Conservation (phyloP, 2,888 invertebrate species). For the Sipha maydis region DNA sequence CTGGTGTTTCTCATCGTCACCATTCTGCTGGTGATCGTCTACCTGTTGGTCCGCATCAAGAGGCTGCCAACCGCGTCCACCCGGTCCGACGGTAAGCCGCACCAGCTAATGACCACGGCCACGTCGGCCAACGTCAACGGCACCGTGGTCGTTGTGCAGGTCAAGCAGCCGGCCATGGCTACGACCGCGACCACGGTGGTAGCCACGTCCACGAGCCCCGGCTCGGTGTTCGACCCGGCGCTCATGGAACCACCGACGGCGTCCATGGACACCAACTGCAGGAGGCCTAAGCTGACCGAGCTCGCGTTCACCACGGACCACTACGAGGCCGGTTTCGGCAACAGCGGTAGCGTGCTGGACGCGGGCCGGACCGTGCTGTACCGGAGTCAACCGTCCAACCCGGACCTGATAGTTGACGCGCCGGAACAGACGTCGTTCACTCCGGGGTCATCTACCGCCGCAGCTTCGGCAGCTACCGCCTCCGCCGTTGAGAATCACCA, state of each 20-base stretch:
- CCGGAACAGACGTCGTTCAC: conserved; percentile 68
- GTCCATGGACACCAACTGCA: conserved; percentile 55
- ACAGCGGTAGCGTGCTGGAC: conserved; percentile 4
- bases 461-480: not conserved
- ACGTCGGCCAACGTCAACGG: conserved; percentile 75
- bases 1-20: conserved; percentile 81
- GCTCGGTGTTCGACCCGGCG: conserved; percentile 1
- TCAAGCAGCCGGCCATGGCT: conserved; percentile 29
- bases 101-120: conserved; percentile 72
- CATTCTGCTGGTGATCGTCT: conserved; percentile 78
- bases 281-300: conserved; percentile 34
- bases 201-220: not conserved
- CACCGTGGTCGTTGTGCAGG: conserved; percentile 57
- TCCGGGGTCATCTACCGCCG: conserved; percentile 66
- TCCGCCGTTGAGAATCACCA: too few relatives aligned
- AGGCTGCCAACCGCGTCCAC: conserved; percentile 70
- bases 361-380: conserved; percentile 70
- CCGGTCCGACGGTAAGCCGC: conserved; percentile 64
- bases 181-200: conserved; percentile 45
- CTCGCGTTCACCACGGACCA: conserved; percentile 49
- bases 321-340: conserved; percentile 47
- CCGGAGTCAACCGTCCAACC: conserved; percentile 77
- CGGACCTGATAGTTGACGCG: conserved; percentile 85
- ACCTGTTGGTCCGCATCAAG: conserved; percentile 79
- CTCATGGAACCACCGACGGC: not conserved